Evolutionary conservation across 92 coral and sea anemone species (phyloP).

Genomic region (Diadumene lineata): DNA sequence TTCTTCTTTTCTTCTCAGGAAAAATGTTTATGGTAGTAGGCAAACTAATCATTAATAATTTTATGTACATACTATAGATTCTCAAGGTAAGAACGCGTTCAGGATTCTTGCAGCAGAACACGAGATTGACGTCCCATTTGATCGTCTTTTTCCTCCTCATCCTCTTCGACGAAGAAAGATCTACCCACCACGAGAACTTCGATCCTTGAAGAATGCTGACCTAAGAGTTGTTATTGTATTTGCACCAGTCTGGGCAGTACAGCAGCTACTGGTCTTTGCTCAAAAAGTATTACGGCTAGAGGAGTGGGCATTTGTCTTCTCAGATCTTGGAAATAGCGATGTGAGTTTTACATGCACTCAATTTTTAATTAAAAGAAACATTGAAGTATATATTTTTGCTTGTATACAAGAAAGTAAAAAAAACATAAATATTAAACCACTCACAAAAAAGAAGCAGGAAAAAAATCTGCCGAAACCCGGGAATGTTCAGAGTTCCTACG

Average conservation of each 20-base stretch:
- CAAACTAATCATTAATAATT: no score
- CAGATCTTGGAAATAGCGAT: constrained; percentile 54
- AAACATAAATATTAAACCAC: not conserved
- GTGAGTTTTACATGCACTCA: no score
- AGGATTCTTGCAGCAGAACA: constrained; percentile 50
- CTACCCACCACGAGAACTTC: not conserved
- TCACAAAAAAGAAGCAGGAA: not conserved
- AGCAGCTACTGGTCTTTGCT: constrained; percentile 19
- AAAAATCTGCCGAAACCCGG: constrained; percentile 39
- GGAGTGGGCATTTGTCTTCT: constrained; percentile 65
- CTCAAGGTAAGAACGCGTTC: constrained; percentile 47
- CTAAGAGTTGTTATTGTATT: constrained; percentile 49
- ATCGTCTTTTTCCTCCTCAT: constrained; percentile 35
- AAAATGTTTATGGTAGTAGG: no score
- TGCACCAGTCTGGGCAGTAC: constrained; percentile 57
- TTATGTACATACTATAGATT: no score
- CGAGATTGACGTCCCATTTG: constrained; percentile 48
- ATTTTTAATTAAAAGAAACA: no score
- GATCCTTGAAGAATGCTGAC: not conserved
- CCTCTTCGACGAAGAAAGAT: not conserved
- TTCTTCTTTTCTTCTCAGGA: no score
- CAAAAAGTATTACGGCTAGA: not conserved
- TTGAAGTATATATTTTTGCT: no score
- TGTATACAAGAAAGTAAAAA: not conserved
- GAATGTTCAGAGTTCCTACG: constrained; percentile 38